Percentiles rank a stretch among this genome's conserved stretches.
phyloP scores from a whole-genome alignment of 1,140 invertebrate genomes.

The Trichonephila clavata region DNA sequence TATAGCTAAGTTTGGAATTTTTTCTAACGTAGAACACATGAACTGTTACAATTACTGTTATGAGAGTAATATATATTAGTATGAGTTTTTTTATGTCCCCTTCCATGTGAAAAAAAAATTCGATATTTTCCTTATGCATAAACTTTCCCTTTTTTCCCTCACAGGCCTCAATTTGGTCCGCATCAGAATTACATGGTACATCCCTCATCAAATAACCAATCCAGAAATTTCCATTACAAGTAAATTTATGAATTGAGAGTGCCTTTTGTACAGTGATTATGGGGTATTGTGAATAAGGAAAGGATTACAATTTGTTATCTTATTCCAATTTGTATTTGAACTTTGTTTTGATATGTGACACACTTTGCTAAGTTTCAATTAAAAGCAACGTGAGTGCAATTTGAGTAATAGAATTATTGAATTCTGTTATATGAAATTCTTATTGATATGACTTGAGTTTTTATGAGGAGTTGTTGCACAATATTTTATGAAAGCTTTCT shows the following conservation, averaged over 20 bases:
- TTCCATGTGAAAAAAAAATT: no score
- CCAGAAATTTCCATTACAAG: constrained; percentile 70
- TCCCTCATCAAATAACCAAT: constrained; percentile 53
- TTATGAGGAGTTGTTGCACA: constrained; percentile 3
- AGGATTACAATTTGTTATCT: constrained; percentile 1
- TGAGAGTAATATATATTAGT: no score
- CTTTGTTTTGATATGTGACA: background rate
- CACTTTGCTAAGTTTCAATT: background rate
- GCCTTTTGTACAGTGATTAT: constrained; percentile 65
- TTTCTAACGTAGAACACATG: no score
- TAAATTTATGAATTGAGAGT: constrained; percentile 47
- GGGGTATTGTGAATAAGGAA: background rate
- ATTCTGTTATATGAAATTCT: constrained; percentile 6
- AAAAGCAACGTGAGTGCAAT: background rate
- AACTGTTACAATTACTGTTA: no score
- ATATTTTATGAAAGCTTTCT: constrained; percentile 8
- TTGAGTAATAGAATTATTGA: background rate
- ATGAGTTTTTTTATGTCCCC: no score
- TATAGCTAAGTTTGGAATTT: no score
- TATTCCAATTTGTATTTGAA: background rate
- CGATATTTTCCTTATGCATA: no score
- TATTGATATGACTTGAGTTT: constrained; percentile 10
- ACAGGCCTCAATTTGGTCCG: constrained; percentile 54
- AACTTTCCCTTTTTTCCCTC: background rate
- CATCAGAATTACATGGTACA: constrained; percentile 75